Base-by-base conservation (phyloP, 2,888 invertebrate genomes). In the Patella caerulea region DNA sequence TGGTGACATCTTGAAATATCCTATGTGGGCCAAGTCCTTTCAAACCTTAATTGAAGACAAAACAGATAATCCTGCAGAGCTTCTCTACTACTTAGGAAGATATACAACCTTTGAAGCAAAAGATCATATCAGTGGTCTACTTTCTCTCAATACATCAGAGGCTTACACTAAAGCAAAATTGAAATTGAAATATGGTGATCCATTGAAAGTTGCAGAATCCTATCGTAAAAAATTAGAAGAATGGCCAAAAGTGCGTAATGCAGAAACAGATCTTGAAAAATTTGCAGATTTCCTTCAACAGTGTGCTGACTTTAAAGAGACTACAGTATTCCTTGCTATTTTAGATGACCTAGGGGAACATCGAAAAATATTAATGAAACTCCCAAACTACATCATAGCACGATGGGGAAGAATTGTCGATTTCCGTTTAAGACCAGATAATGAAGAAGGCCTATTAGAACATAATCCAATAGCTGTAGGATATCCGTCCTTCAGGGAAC, bases 51-150 rank as follows among this genome's bases (percentile, higher is more conserved):
- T 65, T 24, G 65, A 65, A 14, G 3, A 24, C 15, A 65, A 24
- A n/a, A 65, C 65, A 14, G 65, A 65, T 65, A 65, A 65, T 65
- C 65, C 65, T 24, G 65, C 65, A 24, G 65, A 65, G 65, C n/a
- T n/a, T 24, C 65, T 65, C 9, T n/a, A 65, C 15, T 65, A 65
- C 7, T 24, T 65, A 24, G 65, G 65, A 65, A n/a, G 65, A 24
- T 65, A 65, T 19, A 65, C 65, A 24, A 24, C 65, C 19, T n/a
- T n/a, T 65, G 65, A 65, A 24, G 65, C 65, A 24, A 65, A 65
- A 15, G n/a, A 65, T 24, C 24, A n/a, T 24, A 65, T 65, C 14
- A 65, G 65, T 24, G 65, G 65, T 12, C n/a, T 65, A 15, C 65
- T 65, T 9, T 65, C 59, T 9, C 19, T 59, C 17, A 19, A 59